Base-by-base conservation (phyloP, 2,113 vertebrate species). In the Entomyzon cyanotis region DNA sequence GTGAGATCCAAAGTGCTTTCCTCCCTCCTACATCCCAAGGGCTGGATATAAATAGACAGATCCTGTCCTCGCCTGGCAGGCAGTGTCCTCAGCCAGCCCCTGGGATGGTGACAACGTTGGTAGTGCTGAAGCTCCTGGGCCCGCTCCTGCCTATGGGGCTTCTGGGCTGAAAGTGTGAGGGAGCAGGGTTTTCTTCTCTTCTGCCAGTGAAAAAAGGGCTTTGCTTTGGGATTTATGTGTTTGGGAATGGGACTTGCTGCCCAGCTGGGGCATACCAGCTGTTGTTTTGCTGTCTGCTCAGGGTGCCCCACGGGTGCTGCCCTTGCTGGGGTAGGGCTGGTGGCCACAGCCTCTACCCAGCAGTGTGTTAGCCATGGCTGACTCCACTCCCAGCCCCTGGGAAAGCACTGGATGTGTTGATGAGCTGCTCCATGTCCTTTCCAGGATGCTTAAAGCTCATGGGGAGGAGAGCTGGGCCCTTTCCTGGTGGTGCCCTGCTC, bases 241-340 rank as follows among this genome's bases (percentile, higher is more conserved):
- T 70, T 71, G 71, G 75, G 28, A 62, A 50, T 13, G 21, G 74
- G 67, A 52, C 31, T 75, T 5, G 2, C 22, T 50, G 37, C 58
- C 35, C n/a, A 52, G 27, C 15, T 7, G 4, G 37, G 68, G 37
- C 16, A 59, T 25, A 6, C 50, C 0, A 0, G 5, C 5, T 79
- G 44, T 12, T 62, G 10, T 59, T 49, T 53, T 1, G 2, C 33
- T 52, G 39, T 42, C 49, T 12, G 1, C 5, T 28, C 1, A 15
- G 50, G 76, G 20, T 30, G 2, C 19, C 27, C 37, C 1, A 9
- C 15, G 47, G 2, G 2, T 41, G 46, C 37, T 3, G 4, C 15
- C 28, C 28, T 47, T 41, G 56, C 25, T 11, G 39, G 12, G 42
- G 9, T 5, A 17, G 7, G 21, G 8, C 50, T 28, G 35, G 11